phyloP scores from a whole-genome alignment of 1,140 invertebrate genomes.

The Monochamus saltuarius region DNA sequence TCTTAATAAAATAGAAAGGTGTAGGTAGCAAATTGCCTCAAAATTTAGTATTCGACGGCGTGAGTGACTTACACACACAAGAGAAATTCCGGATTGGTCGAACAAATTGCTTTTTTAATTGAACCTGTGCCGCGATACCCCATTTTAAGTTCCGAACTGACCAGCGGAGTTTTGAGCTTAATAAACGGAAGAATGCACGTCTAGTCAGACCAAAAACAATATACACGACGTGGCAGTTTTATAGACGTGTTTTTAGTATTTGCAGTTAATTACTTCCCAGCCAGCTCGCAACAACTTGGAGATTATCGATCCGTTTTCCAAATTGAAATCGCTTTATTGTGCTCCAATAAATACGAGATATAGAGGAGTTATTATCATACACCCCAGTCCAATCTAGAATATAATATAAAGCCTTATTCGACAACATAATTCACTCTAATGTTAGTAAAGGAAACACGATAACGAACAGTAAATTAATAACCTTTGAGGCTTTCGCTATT shows the following conservation, averaged over 20 bases:
- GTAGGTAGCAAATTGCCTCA: too few relatives aligned
- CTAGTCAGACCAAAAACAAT: too few relatives aligned
- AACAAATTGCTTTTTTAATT: too few relatives aligned
- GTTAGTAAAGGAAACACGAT: constrained; percentile 7
- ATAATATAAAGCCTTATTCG: constrained; percentile 21
- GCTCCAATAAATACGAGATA: constrained; percentile 38
- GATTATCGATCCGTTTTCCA: constrained; percentile 33
- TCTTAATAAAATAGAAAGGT: too few relatives aligned
- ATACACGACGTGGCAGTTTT: too few relatives aligned
- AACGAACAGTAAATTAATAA: constrained; percentile 7
- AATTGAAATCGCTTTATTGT: constrained; percentile 41
- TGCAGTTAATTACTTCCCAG: constrained; percentile 21
- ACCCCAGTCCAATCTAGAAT: constrained; percentile 26
- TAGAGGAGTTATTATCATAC: constrained; percentile 36
- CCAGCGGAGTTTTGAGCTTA: too few relatives aligned
- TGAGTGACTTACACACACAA: too few relatives aligned
- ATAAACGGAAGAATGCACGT: too few relatives aligned
- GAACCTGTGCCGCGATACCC: too few relatives aligned
- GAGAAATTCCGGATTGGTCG: too few relatives aligned
- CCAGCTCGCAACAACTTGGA: constrained; percentile 19
- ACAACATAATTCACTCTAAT: constrained; percentile 9
- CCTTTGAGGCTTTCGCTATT: constrained; percentile 6
- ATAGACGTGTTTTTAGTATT: constrained; percentile 20
- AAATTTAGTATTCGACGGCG: too few relatives aligned
- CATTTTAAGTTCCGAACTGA: too few relatives aligned